phyloP scores from a whole-genome alignment of 2,113 vertebrate genomes.

The Notarius quadriscutis region DNA sequence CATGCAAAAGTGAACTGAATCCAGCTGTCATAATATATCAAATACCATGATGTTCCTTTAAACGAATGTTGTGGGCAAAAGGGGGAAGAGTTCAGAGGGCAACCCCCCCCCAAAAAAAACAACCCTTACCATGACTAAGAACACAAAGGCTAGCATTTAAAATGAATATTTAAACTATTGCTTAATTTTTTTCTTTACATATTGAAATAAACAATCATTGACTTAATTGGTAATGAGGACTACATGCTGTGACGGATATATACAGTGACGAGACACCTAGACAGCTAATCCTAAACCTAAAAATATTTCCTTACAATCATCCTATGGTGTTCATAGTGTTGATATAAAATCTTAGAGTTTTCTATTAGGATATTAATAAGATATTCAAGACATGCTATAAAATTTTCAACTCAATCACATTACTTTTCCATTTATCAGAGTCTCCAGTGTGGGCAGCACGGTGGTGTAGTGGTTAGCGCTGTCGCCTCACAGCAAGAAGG shows the following conservation, averaged over 20 bases:
- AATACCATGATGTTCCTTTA: neutral
- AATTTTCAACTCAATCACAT: neutral
- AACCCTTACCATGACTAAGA: neutral
- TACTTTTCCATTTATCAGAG: neutral
- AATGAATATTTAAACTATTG: neutral
- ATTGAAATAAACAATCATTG: neutral
- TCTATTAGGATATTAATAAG: neutral
- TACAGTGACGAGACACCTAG: neutral
- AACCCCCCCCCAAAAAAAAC: neutral
- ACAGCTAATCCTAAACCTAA: neutral
- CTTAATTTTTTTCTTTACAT: neutral
- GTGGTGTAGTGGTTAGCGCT: too few relatives aligned
- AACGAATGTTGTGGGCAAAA: neutral
- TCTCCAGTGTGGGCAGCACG: neutral
- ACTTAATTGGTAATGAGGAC: neutral
- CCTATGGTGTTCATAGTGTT: neutral
- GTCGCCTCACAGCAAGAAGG: too few relatives aligned
- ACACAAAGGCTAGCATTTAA: neutral
- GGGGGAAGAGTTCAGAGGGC: neutral
- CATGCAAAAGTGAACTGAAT: neutral
- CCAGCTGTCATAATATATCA: neutral
- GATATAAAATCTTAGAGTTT: neutral
- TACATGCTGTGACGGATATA: neutral
- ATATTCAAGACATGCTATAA: slow-evolving; percentile 6
- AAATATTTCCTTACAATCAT: neutral